A percentile compares a stretch with the other conserved stretches of the same genome.
Conservation (phyloP, 2,888 invertebrate genomes). For the Drosophila bunnanda region DNA sequence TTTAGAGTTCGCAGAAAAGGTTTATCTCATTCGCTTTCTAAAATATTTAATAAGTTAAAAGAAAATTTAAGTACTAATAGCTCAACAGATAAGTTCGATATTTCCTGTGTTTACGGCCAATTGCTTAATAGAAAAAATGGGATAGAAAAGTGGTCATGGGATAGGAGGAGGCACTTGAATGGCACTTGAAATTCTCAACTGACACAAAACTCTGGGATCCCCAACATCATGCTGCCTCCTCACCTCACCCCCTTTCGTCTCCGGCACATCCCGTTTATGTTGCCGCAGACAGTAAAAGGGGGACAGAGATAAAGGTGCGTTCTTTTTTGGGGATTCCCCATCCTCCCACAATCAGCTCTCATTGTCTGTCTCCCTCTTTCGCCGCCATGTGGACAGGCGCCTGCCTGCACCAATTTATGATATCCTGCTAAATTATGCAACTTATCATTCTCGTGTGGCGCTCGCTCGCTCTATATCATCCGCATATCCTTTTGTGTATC, state of each 20-base stretch:
- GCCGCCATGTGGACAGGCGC: slow-evolving; percentile 10
- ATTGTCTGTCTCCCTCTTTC: neutral
- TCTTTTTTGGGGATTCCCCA: slow-evolving; percentile 10
- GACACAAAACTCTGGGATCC: slow-evolving; percentile 17
- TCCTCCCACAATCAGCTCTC: neutral
- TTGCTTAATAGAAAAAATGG: neutral
- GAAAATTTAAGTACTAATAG: neutral
- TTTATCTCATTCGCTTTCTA: neutral
- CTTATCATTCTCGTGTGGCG: slow-evolving; percentile 64
- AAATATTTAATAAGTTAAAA: neutral
- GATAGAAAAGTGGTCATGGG: slow-evolving; percentile 10
- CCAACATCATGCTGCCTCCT: slow-evolving; percentile 2
- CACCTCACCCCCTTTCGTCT: neutral
- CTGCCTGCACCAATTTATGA: slow-evolving; percentile 66
- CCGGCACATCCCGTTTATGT: slow-evolving; percentile 8
- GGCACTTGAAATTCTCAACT: slow-evolving; percentile 23
- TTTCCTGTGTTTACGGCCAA: slow-evolving; percentile 3
- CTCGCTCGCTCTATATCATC: slow-evolving; percentile 7
- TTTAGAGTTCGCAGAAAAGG: neutral
- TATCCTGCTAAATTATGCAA: slow-evolving; percentile 78
- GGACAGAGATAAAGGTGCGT: slow-evolving; percentile 9
- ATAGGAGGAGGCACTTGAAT: slow-evolving; percentile 16
- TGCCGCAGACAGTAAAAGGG: slow-evolving; percentile 2
- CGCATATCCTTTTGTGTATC: slow-evolving; percentile 4
- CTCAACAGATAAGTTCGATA: neutral